Evolutionary conservation across 1,140 invertebrate species (phyloP).

Genomic region (Delia radicum): DNA sequence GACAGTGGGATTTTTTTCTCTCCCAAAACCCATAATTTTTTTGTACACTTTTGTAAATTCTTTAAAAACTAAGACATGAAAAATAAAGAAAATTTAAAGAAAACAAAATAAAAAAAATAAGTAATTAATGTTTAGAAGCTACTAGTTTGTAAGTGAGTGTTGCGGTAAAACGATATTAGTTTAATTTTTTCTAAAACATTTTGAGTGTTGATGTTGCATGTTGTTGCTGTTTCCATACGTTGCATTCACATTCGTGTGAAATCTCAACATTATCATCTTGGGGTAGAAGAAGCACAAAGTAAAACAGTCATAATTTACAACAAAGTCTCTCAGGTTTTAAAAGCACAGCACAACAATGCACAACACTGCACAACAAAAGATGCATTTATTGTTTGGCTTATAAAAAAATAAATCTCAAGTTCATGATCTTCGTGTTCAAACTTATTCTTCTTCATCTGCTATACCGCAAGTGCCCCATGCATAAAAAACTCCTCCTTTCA

Average conservation of each 20-base stretch:
- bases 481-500: not conserved
- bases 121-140: constrained; percentile 21
- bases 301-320: constrained; percentile 15
- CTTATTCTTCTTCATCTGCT: not conserved
- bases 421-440: constrained; percentile 10
- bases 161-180: not conserved
- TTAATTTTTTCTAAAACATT: not conserved
- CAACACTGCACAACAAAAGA: too few species aligned
- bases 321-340: not conserved
- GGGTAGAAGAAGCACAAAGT: not conserved
- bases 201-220: not conserved
- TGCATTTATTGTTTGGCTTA: not conserved
- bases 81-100: too few species aligned
- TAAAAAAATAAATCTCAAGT: constrained; percentile 9
- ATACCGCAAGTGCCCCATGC: not conserved
- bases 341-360: too few species aligned
- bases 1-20: too few species aligned
- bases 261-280: not conserved
- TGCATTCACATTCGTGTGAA: constrained; percentile 1
- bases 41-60: too few species aligned
- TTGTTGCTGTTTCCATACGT: not conserved
- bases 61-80: too few species aligned
- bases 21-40: too few species aligned
- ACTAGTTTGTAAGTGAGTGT: not conserved
- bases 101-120: not conserved